Percentiles rank a stretch among this genome's conserved stretches.
phyloP scores from a whole-genome alignment of 2,113 vertebrate species.

The Candoia aspera region DNA sequence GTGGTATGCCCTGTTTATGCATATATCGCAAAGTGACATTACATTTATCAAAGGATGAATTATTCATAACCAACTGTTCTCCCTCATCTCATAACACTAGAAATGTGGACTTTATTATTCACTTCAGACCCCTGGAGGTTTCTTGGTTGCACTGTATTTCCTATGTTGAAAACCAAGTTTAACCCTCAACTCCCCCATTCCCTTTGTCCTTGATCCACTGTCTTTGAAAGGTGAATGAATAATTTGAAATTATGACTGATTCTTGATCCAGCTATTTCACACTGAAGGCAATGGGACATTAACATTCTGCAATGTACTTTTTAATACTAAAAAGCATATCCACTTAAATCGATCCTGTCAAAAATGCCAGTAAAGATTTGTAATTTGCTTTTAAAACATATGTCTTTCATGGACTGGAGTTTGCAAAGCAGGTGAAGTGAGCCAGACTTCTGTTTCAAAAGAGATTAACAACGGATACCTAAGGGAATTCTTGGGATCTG shows the following conservation, averaged over 20 bases:
- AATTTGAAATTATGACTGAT: neutral
- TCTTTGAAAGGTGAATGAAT: neutral
- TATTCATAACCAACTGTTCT: conserved; percentile 16
- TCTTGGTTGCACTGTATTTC: conserved; percentile 14
- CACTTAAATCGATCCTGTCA: neutral
- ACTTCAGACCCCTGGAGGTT: conserved; percentile 5
- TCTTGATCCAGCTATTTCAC: neutral
- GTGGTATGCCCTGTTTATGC: neutral
- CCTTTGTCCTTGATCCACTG: neutral
- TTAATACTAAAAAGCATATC: neutral
- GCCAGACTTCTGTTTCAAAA: neutral
- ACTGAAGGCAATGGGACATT: neutral
- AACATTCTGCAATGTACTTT: neutral
- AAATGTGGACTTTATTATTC: conserved; percentile 32
- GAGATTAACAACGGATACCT: neutral
- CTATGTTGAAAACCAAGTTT: neutral
- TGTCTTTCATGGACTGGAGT: neutral
- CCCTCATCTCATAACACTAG: conserved; percentile 7
- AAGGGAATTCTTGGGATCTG: neutral
- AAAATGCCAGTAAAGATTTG: neutral
- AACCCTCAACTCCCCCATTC: neutral
- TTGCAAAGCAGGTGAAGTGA: neutral
- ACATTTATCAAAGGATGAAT: conserved; percentile 25
- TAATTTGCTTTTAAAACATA: neutral
- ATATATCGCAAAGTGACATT: neutral